A percentile compares a stretch with the other conserved stretches of the same genome.
phyloP scores from a whole-genome alignment of 2,797 vertebrate species.

The Gallirallus australis region DNA sequence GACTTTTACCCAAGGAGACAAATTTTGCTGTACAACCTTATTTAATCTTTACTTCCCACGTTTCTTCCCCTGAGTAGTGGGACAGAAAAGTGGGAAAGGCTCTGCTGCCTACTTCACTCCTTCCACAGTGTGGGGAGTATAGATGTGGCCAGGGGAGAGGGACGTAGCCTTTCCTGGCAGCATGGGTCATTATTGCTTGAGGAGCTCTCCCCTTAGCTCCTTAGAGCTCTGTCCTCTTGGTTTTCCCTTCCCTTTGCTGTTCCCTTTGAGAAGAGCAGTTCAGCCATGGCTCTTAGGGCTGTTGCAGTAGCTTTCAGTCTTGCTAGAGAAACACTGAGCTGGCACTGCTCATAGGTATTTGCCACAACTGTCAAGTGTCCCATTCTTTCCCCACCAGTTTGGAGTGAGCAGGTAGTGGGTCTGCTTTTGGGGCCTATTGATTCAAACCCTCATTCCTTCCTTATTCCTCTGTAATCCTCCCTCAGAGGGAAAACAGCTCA shows the following conservation, averaged over 20 bases:
- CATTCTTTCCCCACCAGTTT: not conserved
- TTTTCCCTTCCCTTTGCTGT: not conserved
- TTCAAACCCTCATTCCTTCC: not conserved
- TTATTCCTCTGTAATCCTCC: not conserved
- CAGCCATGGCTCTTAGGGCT: not conserved
- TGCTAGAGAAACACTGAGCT: not conserved
- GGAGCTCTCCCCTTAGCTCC: not conserved
- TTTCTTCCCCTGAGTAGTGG: not conserved
- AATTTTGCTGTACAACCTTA: not conserved
- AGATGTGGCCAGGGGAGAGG: not conserved
- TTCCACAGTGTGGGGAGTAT: not conserved
- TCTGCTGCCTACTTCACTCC: not conserved
- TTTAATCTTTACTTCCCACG: not conserved
- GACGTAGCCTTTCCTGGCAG: not conserved
- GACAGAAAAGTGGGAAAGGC: not conserved
- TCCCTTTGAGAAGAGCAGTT: not conserved
- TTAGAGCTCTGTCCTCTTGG: not conserved
- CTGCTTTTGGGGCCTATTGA: not conserved
- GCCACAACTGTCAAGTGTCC: not conserved
- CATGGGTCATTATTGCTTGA: not conserved
- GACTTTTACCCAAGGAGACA: not conserved
- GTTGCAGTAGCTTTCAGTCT: not conserved
- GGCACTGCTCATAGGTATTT: not conserved
- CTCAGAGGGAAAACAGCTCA: not conserved
- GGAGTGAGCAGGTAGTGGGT: not conserved